Conservation (phyloP, 2,797 vertebrate genomes). For the Platyrinchus mystaceus region DNA sequence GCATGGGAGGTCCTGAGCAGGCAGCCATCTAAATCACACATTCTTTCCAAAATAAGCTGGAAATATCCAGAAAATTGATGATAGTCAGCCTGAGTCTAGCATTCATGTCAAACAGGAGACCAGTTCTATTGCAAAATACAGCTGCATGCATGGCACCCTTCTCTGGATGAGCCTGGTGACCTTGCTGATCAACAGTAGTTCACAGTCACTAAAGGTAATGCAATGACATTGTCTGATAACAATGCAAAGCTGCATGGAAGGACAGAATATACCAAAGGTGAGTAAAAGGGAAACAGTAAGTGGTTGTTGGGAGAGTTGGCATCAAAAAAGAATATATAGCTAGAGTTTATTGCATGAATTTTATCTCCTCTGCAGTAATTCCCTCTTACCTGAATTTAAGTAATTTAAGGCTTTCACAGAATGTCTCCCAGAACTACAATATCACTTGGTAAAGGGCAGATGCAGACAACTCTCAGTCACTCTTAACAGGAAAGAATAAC, state of each 20-base stretch:
- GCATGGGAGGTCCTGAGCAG: background rate
- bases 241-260: background rate
- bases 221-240: background rate
- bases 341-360: background rate
- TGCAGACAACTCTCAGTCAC: background rate
- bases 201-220: background rate
- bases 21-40: background rate
- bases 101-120: background rate
- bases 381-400: background rate
- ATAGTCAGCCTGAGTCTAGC: background rate
- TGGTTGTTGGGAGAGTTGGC: background rate
- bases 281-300: background rate
- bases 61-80: background rate
- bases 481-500: background rate
- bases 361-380: background rate
- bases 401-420: background rate
- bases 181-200: background rate
- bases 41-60: background rate
- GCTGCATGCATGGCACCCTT: background rate
- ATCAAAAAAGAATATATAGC: background rate
- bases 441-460: background rate
- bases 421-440: background rate
- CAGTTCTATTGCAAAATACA: background rate
- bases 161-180: background rate
- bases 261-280: background rate